phyloP scores from a whole-genome alignment of 2,888 invertebrate genomes.

The Geotrupes spiniger region DNA sequence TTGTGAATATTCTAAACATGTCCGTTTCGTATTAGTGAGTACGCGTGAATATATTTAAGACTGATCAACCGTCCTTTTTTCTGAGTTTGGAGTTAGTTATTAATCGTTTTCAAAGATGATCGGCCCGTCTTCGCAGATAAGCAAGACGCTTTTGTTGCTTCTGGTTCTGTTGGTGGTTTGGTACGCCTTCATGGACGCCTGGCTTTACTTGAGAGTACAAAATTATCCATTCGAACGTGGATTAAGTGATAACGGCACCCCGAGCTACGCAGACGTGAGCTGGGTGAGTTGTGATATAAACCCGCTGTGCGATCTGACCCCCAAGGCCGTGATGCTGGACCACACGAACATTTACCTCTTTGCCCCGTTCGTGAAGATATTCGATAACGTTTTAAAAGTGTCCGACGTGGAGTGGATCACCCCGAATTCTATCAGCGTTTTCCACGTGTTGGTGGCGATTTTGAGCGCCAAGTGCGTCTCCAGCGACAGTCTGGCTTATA shows the following conservation, averaged over 20 bases:
- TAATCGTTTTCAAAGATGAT: conserved; percentile 53
- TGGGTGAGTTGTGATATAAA: conserved; percentile 70
- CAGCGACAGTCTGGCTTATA: conserved; percentile 66
- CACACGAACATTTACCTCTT: conserved; percentile 82
- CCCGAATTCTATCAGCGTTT: conserved; percentile 80
- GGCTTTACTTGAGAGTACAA: conserved; percentile 68
- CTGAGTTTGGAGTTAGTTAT: conserved; percentile 15
- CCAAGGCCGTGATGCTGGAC: conserved; percentile 79
- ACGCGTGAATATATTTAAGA: conserved; percentile 9
- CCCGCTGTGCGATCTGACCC: conserved; percentile 76
- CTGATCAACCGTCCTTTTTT: conserved; percentile 22
- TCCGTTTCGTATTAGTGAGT: not conserved
- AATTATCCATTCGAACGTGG: conserved; percentile 62
- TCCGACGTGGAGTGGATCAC: conserved; percentile 59
- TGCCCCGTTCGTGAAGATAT: conserved; percentile 71
- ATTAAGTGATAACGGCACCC: conserved; percentile 37
- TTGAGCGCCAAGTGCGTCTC: conserved; percentile 73
- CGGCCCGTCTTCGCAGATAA: conserved; percentile 71
- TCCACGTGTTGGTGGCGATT: conserved; percentile 74
- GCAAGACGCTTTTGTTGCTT: conserved; percentile 63
- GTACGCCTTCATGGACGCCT: conserved; percentile 71
- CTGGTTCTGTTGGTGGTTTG: conserved; percentile 60
- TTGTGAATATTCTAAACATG: not conserved
- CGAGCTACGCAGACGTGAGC: conserved; percentile 54
- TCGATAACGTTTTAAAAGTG: conserved; percentile 60